These are phyloP conservation scores for Numenius arquata DNA, from an alignment of 2,113 vertebrate genomes.

Conservation along the genomic window DNA sequence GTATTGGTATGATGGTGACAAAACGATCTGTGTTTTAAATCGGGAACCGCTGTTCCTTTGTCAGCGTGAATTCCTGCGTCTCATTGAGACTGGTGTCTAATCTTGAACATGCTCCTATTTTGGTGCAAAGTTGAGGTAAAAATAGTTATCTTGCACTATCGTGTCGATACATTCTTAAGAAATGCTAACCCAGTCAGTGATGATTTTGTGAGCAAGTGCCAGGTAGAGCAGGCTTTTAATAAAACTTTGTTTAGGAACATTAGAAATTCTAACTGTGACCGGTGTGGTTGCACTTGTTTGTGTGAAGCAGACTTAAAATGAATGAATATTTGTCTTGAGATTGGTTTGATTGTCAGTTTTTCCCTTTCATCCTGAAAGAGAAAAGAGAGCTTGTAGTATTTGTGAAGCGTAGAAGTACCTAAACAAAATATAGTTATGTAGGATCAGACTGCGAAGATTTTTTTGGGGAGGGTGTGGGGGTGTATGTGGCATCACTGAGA, in stretches of 20 bases:
- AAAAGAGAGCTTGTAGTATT: background rate
- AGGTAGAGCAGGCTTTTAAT: background rate
- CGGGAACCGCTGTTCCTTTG: background rate
- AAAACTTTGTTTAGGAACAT: background rate
- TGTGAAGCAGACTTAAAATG: background rate
- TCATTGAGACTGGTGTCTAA: background rate
- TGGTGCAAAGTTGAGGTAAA: background rate
- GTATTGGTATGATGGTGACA: background rate
- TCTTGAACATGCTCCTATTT: background rate
- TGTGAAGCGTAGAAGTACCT: background rate
- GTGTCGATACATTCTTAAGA: background rate
- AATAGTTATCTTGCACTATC: background rate
- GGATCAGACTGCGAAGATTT: background rate
- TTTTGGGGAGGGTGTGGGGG: rapidly evolving
- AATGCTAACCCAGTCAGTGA: background rate
- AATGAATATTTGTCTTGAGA: background rate
- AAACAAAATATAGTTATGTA: background rate
- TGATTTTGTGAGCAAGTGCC: background rate
- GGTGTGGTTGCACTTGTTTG: background rate
- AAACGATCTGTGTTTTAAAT: background rate
- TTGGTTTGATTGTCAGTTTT: background rate
- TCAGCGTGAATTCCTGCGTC: background rate
- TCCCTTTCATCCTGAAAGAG: background rate
- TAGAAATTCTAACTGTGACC: background rate
- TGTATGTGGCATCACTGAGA: background rate